Evolutionary conservation across 2,888 invertebrate genomes (phyloP).

Genomic region (Amiota mariae): DNA sequence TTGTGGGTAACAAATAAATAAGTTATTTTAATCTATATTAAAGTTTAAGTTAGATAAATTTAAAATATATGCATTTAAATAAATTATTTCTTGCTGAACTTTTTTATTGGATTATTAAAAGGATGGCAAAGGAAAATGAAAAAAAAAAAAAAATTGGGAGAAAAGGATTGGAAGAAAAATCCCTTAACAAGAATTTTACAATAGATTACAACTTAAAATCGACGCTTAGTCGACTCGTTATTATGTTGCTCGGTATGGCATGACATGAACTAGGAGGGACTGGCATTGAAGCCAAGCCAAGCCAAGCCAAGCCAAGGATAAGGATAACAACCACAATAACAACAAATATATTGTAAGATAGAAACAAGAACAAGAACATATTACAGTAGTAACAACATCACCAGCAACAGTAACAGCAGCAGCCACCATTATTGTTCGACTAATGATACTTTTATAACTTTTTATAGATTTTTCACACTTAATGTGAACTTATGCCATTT

Average conservation of each 20-base stretch:
- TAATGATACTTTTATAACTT: slow-evolving; percentile 68
- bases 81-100: no score
- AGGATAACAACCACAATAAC: slow-evolving; percentile 21
- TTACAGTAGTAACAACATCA: neutral
- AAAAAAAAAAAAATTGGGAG: no score
- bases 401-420: neutral
- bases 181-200: slow-evolving; percentile 27
- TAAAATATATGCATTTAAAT: no score
- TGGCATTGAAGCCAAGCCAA: slow-evolving; percentile 2
- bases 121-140: no score
- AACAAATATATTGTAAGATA: neutral
- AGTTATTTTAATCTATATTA: no score
- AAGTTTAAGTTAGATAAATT: no score
- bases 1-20: no score
- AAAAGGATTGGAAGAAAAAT: no score
- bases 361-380: neutral
- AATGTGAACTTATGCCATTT: slow-evolving; percentile 62
- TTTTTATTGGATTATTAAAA: no score
- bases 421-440: slow-evolving; percentile 47
- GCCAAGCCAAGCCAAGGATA: slow-evolving; percentile 7
- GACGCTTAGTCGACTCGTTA: neutral
- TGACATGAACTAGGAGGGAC: neutral
- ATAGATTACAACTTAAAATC: slow-evolving; percentile 44
- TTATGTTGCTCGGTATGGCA: slow-evolving; percentile 4
- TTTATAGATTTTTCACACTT: slow-evolving; percentile 67